Evolutionary conservation across 2,113 vertebrate genomes (phyloP).

Genomic region (Phaethornis superciliosus): DNA sequence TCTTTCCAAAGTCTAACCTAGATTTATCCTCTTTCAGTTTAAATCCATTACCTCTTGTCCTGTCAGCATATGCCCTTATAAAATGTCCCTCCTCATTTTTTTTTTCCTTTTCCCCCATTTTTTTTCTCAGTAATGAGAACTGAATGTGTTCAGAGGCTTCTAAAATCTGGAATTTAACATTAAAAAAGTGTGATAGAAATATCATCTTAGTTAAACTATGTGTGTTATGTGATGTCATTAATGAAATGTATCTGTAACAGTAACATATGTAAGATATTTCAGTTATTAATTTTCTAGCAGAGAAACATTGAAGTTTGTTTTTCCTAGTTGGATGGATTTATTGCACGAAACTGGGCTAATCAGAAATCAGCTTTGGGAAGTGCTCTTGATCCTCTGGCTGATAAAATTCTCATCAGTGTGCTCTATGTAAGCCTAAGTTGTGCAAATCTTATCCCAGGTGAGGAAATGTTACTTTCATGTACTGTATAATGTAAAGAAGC

Average conservation of each 20-base stretch:
- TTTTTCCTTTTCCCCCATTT: background rate
- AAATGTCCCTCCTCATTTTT: too few relatives aligned
- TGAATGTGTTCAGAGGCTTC: background rate
- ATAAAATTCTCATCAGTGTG: slow-evolving; percentile 97
- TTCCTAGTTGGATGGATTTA: slow-evolving; percentile 93
- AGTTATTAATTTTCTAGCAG: background rate
- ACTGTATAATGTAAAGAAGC: background rate
- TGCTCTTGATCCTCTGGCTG: slow-evolving; percentile 95
- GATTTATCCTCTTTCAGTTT: too few relatives aligned
- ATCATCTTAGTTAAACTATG: background rate
- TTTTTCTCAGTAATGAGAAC: background rate
- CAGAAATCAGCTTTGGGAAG: slow-evolving; percentile 97
- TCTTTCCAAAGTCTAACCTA: too few relatives aligned
- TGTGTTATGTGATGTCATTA: background rate
- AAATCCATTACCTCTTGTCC: too few relatives aligned
- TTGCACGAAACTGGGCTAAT: slow-evolving; percentile 94
- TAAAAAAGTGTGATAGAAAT: background rate
- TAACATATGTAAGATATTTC: accelerated
- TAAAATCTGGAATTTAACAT: background rate
- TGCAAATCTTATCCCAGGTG: slow-evolving; percentile 96
- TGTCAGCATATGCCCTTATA: too few relatives aligned
- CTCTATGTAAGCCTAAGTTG: slow-evolving; percentile 94
- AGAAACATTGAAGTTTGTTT: background rate
- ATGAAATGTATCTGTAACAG: background rate
- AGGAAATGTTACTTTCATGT: background rate